Base-by-base conservation (phyloP, 2,113 vertebrate species). In the Amblyopsis rosae region DNA sequence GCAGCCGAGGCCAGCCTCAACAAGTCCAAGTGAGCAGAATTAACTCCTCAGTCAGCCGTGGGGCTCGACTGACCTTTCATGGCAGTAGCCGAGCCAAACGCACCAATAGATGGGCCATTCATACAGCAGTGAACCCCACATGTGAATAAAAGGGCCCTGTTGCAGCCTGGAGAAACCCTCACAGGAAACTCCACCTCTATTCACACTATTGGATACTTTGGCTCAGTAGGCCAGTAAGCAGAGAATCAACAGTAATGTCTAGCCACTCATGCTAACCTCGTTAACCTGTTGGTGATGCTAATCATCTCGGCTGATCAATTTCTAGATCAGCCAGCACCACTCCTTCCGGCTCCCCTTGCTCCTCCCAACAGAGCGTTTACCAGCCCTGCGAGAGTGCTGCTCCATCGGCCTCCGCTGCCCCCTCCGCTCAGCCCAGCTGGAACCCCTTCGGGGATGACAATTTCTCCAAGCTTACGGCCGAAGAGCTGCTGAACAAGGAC, bases 391-490 rank as follows among this genome's bases (percentile, higher is more conserved):
- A 89, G 1, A 53, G 0, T 10, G 81, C 79, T 0, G 26, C 73
- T 53, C 73, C 62, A 0, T 32, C 76, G 3, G 62, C 74, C 32
- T 12, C 70, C 1, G 1, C 75, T 16, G 80, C 76, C 32, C 48
- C 70, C 55, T 72, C 13, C 10, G 15, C 70, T 87, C 89, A 95
- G 79, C 93, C 1, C 71, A 89, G 95, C 0, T 99, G 98, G 98
- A 99, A 99, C 82, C 98, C 98, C 0, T 99, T 99, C 9, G 98
- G 96, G 1, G 95, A 99, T 0, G 98, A 99, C 84, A 99, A 99
- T 82, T 99, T 99, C 90, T 97, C 97, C 78, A 98, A 96, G 86
- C 95, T 99, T 19, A 98, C 98, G 1, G 97, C 96, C 0, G 97
- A 99, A 85, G 96, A 99, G 85, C 93, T 99, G 59, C 94, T 98